phyloP scores from a whole-genome alignment of 1,140 invertebrate genomes.

The Drosophila nikananu region DNA sequence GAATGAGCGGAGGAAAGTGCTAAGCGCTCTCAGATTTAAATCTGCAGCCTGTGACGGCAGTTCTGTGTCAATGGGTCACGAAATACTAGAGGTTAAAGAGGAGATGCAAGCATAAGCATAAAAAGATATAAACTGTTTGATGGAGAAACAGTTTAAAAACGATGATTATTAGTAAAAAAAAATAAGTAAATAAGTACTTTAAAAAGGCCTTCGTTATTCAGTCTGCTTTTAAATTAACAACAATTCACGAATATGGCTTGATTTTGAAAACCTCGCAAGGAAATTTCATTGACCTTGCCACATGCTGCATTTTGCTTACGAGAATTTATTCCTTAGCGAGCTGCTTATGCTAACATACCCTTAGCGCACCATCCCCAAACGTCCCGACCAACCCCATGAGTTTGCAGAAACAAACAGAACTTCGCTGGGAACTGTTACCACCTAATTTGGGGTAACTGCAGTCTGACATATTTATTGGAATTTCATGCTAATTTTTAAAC shows the following conservation, averaged over 20 bases:
- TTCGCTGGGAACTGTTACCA: constrained; percentile 31
- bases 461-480: constrained; percentile 80
- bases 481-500: constrained; percentile 76
- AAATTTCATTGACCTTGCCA: constrained; percentile 39
- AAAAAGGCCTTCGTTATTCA: too few relatives aligned
- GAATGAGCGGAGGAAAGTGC: constrained; percentile 18
- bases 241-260: too few relatives aligned
- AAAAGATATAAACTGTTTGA: not conserved
- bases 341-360: constrained; percentile 16
- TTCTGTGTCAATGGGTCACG: constrained; percentile 46
- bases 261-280: not conserved
- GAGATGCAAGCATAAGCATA: not conserved
- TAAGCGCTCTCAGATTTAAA: constrained; percentile 19
- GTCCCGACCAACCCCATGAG: constrained; percentile 25
- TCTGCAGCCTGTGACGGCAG: not conserved
- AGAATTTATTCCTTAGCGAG: constrained; percentile 10
- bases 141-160: not conserved
- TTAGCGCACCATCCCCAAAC: constrained; percentile 18
- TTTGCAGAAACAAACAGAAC: not conserved
- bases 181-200: too few relatives aligned
- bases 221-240: not conserved
- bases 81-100: constrained; percentile 14
- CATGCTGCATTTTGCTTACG: constrained; percentile 29
- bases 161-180: not conserved
- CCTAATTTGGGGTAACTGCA: constrained; percentile 61